Evolutionary conservation across 2,888 invertebrate genomes (phyloP), one percentile per base, ranked within the genome.

Genomic region (Latrodectus elegans): DNA sequence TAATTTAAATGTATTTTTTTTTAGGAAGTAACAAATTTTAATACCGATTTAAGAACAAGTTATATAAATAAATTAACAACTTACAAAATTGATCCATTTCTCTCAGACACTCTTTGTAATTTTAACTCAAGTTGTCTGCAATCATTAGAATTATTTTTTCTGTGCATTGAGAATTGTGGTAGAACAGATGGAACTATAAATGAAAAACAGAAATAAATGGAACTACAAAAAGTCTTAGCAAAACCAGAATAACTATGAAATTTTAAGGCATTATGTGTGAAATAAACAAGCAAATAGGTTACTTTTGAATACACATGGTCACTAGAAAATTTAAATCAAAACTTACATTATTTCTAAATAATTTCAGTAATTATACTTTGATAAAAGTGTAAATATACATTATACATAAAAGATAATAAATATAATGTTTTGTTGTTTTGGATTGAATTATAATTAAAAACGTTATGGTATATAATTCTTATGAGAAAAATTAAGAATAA

Each of bases 21-120:
- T 55, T 55, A 55, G 15, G 15, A 55, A 22, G 1, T 6, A 10
- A n/a, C 60, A 11, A 11, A 10, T 38, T 11, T 60, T 60, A 60
- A 15, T 10, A 60, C 0, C 4, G 6, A 11, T 10, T 6, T 38
- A 38, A 38, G 38, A 38, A 38, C 38, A 38, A 38, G 38, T 38
- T 38, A 38, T 38, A 6, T 38, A 2, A 38, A 38, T 38, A 38
- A 38, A 38, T 3, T 6, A 38, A 38, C 6, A 6, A 76, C 83
- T 87, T 79, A 97, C 92, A 97, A 97, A 90, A 97, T 96, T 0
- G 95, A 95, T 0, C 97, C 97, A 91, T 97, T 97, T 83, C 97
- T 93, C 91, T 97, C 96, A 0, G 96, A 95, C 60, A 97, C 94
- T 89, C 95, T 93, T 0, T 96, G 96, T 90, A 97, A 92, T 17